phyloP scores from a whole-genome alignment of 1,140 invertebrate species.

The Semibalanus balanoides region DNA sequence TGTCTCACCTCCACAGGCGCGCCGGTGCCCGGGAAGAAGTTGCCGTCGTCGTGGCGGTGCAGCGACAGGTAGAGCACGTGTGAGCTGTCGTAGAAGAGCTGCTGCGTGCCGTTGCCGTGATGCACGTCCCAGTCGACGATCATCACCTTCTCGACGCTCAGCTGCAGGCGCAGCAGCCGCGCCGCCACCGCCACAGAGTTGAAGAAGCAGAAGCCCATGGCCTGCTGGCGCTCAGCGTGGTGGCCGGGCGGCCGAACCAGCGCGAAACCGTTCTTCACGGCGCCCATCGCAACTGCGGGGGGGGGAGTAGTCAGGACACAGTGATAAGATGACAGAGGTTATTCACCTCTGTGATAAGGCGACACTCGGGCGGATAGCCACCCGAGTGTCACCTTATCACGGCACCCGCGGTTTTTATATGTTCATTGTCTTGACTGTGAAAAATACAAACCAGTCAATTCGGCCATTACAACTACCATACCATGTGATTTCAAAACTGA shows the following conservation, averaged over 20 bases:
- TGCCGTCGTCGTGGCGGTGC: constrained; percentile 98
- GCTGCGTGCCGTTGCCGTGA: constrained; percentile 98
- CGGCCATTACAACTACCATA: no score
- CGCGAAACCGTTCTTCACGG: constrained; percentile 86
- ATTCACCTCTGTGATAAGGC: no score
- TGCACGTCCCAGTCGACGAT: constrained; percentile 69
- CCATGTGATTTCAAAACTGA: no score
- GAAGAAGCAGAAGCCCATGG: constrained; percentile 99
- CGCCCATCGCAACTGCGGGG: constrained; percentile 47
- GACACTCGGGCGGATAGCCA: no score
- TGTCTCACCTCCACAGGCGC: constrained; percentile 56
- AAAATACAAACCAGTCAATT: no score
- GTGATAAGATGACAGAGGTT: no score
- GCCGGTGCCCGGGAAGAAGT: constrained; percentile 98
- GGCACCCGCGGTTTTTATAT: no score
- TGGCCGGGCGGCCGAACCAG: constrained; percentile 82
- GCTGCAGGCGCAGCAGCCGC: constrained; percentile 65
- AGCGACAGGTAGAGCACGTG: constrained; percentile 90
- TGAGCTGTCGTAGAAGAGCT: constrained; percentile 93
- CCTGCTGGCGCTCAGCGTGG: constrained; percentile 90
- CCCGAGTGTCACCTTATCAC: no score
- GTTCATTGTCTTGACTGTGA: no score
- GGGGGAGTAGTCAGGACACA: constrained; percentile 9
- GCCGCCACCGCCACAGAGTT: constrained; percentile 98
- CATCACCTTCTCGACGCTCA: constrained; percentile 52